Base-by-base conservation (phyloP, 2,888 invertebrate genomes). In the Phaedon cochleariae region DNA sequence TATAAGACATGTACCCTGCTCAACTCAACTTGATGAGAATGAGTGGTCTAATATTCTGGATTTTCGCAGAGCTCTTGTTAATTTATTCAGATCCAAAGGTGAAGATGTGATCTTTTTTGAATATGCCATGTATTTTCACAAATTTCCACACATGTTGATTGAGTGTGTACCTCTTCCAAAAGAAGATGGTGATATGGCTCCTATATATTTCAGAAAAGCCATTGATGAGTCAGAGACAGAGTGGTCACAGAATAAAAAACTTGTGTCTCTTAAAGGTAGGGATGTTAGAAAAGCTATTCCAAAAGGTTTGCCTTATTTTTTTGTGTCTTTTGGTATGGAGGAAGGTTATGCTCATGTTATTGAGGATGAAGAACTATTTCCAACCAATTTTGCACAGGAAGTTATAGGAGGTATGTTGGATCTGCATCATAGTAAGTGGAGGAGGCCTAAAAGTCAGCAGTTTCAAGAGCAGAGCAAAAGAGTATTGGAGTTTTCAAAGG, bases 191-290 rank as follows among this genome's bases (percentile, higher is more conserved):
- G 95, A 96, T 76, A 85, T 92, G 84, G 95, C 96, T 2, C 95
- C 97, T 0, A 96, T 98, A 77, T 98, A 97, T 84, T 98, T 98
- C 83, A 97, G 97, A 88, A 99, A 99, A 87, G 98, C 97, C 0
- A 90, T 99, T 63, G 87, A 94, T 76, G 98, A 99, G 82, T 95
- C 95, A 71, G 98, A 97, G 84, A 88, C 89, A 17, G 97, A 98
- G 84, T 99, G 98, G 97, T 89, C 95, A 3, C 91, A 92, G 77
- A 99, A 99, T 81, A 97, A 96, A 80, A 98, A 98, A 85, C 80
- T 96, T 34, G 87, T 96, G 0, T 89, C 92, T 55, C 82, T 95
- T 3, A 79, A 77, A 67, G 85, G 85, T 7, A 92, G 90, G 79
- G 89, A 92, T 80, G 86, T 98, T 20, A 87, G 95, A 46, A 89